Conservation (phyloP, 1,140 invertebrate genomes). For the Leguminivora glycinivorella region DNA sequence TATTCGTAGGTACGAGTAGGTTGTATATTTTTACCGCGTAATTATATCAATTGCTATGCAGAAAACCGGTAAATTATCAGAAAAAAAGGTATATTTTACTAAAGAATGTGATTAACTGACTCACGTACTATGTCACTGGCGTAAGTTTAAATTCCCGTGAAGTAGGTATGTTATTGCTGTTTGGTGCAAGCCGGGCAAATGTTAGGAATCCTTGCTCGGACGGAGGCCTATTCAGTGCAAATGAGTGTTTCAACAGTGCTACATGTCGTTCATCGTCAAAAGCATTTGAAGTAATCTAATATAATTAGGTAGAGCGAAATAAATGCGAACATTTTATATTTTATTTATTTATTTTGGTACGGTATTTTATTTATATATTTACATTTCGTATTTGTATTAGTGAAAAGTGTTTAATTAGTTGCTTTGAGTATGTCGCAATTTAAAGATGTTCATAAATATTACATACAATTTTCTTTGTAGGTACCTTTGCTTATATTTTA, state of each 20-base stretch:
- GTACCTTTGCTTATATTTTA: too few relatives aligned
- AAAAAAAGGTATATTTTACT: neutral
- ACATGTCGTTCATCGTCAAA: neutral
- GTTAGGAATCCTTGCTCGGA: neutral
- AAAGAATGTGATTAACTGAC: neutral
- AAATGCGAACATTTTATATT: neutral
- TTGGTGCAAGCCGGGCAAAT: neutral
- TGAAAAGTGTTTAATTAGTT: too few relatives aligned
- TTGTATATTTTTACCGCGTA: constrained; percentile 15
- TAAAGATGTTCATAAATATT: too few relatives aligned
- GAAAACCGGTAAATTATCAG: neutral
- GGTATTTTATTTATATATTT: too few relatives aligned
- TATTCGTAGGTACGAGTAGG: neutral
- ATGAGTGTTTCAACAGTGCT: neutral
- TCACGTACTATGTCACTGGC: neutral
- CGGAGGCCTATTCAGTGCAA: constrained; percentile 1
- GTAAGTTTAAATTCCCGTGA: constrained; percentile 14
- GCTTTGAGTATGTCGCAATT: too few relatives aligned
- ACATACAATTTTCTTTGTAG: too few relatives aligned
- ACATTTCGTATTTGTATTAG: too few relatives aligned
- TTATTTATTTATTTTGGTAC: too few relatives aligned
- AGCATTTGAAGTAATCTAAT: neutral
- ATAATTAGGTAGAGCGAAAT: too few relatives aligned
- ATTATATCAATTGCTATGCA: constrained; percentile 1
- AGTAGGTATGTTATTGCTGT: neutral